Percentiles rank a stretch among this genome's conserved stretches.
Evolutionary conservation across 2,797 vertebrate species (phyloP).

Genomic region (Ctenopoma kingsleyae): DNA sequence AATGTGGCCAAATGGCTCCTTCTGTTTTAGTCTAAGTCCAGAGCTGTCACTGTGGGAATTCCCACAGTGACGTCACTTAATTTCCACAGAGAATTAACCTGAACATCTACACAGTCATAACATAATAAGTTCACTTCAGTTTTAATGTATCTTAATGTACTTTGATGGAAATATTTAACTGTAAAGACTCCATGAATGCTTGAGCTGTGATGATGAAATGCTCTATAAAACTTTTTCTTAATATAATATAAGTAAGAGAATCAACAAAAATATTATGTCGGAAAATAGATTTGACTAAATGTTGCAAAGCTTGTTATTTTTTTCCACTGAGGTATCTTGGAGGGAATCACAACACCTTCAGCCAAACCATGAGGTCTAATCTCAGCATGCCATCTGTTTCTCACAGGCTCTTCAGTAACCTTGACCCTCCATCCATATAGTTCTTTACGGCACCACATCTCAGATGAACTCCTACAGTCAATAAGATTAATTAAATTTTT

Average conservation of each 20-base stretch:
- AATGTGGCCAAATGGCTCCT: conserved; percentile 58
- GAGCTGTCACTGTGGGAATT: conserved; percentile 42
- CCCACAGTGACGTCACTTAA: conserved; percentile 25
- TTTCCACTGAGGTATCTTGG: conserved; percentile 9
- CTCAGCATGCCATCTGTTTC: conserved; percentile 64
- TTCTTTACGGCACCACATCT: not conserved
- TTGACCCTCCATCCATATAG: conserved; percentile 29
- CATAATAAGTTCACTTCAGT: not conserved
- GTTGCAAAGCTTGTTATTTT: conserved; percentile 28
- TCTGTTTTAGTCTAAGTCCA: conserved; percentile 73
- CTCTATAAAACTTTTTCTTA: not conserved
- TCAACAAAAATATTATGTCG: not conserved
- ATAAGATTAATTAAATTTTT: not conserved
- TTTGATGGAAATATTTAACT: not conserved
- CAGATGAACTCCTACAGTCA: not conserved
- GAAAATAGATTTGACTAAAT: not conserved
- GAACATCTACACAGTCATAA: conserved; percentile 1
- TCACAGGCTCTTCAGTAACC: conserved; percentile 32
- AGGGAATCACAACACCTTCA: conserved; percentile 29
- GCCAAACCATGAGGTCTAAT: conserved; percentile 59
- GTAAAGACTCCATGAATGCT: not conserved
- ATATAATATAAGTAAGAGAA: not conserved
- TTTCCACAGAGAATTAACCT: conserved; percentile 38
- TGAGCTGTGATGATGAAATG: not conserved
- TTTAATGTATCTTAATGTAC: not conserved